Evolutionary conservation across 2,113 vertebrate genomes (phyloP), one percentile per base, ranked within the genome.

Genomic region (Numenius arquata): DNA sequence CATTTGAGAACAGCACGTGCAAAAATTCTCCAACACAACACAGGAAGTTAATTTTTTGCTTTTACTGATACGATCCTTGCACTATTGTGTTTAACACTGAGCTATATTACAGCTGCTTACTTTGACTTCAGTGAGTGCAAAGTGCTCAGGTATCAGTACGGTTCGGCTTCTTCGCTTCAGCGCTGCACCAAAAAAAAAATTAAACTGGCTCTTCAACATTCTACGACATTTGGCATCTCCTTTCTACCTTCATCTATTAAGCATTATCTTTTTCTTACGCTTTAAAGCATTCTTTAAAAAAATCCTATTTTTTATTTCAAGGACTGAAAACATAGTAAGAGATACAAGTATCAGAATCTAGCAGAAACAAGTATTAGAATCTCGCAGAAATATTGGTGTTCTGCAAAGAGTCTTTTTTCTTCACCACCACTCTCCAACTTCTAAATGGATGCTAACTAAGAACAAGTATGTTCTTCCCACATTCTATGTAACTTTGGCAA

Each of bases 11-110:
- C 12, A 92, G 68, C 63, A 87, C 1, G 0, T 38, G 55, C 63
- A 88, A 83, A 84, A 88, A 71, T 50, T 86, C 73, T 72, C 45
- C 4, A 45, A 12, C 63, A 41, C 30, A 76, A 74, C 34, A 71
- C 4, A 3, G 50, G 48, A 94, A 94, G 89, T 83, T 95, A 89
- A 88, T 92, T 95, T 96, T 95, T 91, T 95, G 56, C 91, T 85
- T 75, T 87, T 91, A 93, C 77, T 50, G 45, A 26, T 93, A 82
- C 22, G 67, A 97, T 90, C 88, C 59, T 96, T 97, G 97, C 52
- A 94, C 95, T 67, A 48, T 32, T 58, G 15, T 72, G 47, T 81
- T 98, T 95, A 97, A 96, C 83, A 87, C 62, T 86, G 93, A 96
- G 85, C 63, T 89, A 52, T 41, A 11, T 30, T 77, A 82, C 77